phyloP scores from a whole-genome alignment of 1,140 invertebrate genomes.

The Nixonia krombeini region DNA sequence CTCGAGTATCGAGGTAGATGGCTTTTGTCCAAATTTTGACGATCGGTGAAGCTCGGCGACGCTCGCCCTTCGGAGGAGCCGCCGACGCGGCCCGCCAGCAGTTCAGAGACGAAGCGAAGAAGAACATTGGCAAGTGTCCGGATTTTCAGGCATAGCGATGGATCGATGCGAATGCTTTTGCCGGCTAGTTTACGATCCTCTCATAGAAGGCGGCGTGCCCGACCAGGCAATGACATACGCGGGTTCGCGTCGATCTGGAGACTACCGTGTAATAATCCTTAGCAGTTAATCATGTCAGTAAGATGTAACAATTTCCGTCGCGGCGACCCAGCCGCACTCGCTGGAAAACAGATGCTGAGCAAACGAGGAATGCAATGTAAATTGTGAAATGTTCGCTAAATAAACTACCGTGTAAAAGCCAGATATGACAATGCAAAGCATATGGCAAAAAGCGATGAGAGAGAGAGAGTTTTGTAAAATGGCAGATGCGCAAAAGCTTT shows the following conservation, averaged over 20 bases:
- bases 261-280: slow-evolving; percentile 44
- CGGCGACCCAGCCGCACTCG: too few species aligned
- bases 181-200: slow-evolving; percentile 28
- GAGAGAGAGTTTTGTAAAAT: too few species aligned
- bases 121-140: slow-evolving; percentile 17
- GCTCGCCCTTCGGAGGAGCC: too few species aligned
- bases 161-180: slow-evolving; percentile 28
- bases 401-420: too few species aligned
- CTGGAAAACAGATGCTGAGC: too few species aligned
- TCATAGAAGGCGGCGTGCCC: slow-evolving; percentile 14
- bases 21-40: neutral
- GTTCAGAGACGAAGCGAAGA: slow-evolving; percentile 54
- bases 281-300: slow-evolving; percentile 42
- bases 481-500: slow-evolving; percentile 14
- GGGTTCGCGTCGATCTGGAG: slow-evolving; percentile 47
- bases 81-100: slow-evolving; percentile 60
- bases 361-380: too few species aligned
- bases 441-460: too few species aligned
- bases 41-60: too few species aligned
- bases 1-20: too few species aligned
- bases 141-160: slow-evolving; percentile 26
- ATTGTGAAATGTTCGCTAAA: too few species aligned
- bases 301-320: slow-evolving; percentile 35
- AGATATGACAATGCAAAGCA: too few species aligned
- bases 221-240: slow-evolving; percentile 35